A percentile compares a stretch with the other conserved stretches of the same genome.
phyloP scores from a whole-genome alignment of 2,888 invertebrate species.

The Himalopsyche kuldschensis region DNA sequence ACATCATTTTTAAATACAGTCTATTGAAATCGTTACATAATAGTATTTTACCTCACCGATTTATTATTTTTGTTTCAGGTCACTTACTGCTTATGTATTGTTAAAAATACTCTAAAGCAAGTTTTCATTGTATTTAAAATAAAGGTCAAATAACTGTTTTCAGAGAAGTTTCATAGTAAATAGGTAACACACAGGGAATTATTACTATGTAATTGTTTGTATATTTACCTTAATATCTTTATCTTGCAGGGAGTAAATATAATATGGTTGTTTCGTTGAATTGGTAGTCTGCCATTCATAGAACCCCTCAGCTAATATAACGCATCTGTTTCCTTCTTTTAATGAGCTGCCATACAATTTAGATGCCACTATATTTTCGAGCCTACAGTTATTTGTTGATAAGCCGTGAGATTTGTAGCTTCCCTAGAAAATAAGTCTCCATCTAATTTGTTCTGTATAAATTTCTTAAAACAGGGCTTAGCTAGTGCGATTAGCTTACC shows the following conservation, averaged over 20 bases:
- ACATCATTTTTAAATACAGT: no score
- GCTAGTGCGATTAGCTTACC: no score
- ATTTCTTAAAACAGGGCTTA: no score
- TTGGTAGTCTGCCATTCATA: conserved; percentile 79
- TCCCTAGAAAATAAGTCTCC: conserved; percentile 54
- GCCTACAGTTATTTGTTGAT: conserved; percentile 76
- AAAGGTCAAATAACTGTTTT: no score
- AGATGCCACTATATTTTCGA: conserved; percentile 72
- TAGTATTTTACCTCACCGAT: no score
- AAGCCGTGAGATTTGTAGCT: conserved; percentile 66
- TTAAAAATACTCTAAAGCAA: no score
- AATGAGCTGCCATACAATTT: conserved; percentile 70
- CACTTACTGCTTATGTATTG: no score
- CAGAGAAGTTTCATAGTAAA: background rate
- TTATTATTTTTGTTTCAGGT: no score
- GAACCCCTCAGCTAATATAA: conserved; percentile 78
- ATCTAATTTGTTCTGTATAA: no score
- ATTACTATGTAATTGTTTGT: background rate
- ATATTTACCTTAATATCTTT: conserved; percentile 52
- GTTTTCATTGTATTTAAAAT: no score
- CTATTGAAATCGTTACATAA: no score
- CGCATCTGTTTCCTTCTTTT: conserved; percentile 71
- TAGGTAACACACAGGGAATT: background rate
- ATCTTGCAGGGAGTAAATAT: conserved; percentile 68
- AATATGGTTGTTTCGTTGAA: conserved; percentile 71